phyloP scores from a whole-genome alignment of 2,797 vertebrate species.

The Tangara arthus region DNA sequence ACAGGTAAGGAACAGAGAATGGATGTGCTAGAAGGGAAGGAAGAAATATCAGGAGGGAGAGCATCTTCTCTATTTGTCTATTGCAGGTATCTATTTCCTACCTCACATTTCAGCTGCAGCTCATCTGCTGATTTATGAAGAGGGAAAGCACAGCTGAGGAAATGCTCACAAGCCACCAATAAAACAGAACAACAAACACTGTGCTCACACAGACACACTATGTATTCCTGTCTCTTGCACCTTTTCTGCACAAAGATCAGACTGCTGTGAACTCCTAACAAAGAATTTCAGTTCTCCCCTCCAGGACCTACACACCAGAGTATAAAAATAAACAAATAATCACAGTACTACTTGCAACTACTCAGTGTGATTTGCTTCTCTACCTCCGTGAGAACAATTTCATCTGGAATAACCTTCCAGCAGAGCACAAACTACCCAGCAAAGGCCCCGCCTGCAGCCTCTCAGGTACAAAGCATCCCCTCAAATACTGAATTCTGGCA shows the following conservation, averaged over 20 bases:
- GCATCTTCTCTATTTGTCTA: neutral
- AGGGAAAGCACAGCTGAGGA: neutral
- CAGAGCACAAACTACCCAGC: neutral
- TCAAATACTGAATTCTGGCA: neutral
- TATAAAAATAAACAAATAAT: neutral
- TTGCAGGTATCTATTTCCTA: neutral
- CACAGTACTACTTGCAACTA: neutral
- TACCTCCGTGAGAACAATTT: neutral
- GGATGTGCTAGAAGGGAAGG: neutral
- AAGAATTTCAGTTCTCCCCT: neutral
- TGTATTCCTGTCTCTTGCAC: neutral
- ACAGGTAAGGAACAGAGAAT: neutral
- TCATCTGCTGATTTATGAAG: neutral
- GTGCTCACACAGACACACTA: neutral
- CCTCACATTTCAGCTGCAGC: neutral
- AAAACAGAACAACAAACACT: neutral
- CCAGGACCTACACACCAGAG: neutral
- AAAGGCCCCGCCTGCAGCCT: accelerated
- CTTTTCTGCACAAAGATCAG: neutral
- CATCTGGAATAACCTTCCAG: neutral
- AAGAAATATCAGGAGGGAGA: neutral
- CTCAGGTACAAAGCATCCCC: neutral
- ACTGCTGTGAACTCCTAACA: neutral
- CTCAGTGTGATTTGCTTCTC: neutral
- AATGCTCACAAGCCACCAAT: neutral